Percentiles rank a stretch among this genome's conserved stretches.
Evolutionary conservation across 1,140 invertebrate genomes (phyloP).

Genomic region (Trachymyrmex septentrionalis): DNA sequence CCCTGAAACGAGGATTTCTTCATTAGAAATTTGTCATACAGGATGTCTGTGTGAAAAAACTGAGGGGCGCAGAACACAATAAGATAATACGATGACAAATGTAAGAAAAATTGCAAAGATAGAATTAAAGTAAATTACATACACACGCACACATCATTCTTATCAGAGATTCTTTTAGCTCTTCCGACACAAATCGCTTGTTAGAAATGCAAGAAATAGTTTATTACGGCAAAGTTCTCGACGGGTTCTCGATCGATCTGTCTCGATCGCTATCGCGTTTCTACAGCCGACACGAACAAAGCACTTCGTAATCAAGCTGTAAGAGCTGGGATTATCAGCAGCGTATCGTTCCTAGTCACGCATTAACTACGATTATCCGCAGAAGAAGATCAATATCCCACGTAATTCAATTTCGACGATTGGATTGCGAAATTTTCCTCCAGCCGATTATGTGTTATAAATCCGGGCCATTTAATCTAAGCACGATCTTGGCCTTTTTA

Average conservation of each 20-base stretch:
- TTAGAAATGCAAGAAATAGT: conserved; percentile 1
- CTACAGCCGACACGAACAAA: conserved; percentile 1
- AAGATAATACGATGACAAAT: background rate
- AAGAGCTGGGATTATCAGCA: background rate
- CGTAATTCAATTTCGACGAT: conserved; percentile 6
- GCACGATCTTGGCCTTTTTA: background rate
- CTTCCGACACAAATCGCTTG: background rate
- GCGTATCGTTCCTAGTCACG: conserved; percentile 19
- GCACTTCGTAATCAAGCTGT: conserved; percentile 4
- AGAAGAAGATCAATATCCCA: conserved; percentile 24
- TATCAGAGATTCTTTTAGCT: background rate
- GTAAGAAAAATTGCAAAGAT: background rate
- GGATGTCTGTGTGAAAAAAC: background rate
- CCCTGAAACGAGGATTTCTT: conserved; percentile 71
- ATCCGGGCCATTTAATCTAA: background rate
- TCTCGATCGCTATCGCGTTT: conserved; percentile 34
- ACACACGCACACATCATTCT: background rate
- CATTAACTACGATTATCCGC: background rate
- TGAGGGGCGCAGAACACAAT: background rate
- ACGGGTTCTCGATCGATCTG: background rate
- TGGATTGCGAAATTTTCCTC: background rate
- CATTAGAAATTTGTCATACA: background rate
- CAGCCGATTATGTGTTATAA: background rate
- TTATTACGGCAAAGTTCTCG: background rate
- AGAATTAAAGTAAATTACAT: background rate